Conservation (phyloP, 2,797 vertebrate genomes). For the Malurus leucopterus region DNA sequence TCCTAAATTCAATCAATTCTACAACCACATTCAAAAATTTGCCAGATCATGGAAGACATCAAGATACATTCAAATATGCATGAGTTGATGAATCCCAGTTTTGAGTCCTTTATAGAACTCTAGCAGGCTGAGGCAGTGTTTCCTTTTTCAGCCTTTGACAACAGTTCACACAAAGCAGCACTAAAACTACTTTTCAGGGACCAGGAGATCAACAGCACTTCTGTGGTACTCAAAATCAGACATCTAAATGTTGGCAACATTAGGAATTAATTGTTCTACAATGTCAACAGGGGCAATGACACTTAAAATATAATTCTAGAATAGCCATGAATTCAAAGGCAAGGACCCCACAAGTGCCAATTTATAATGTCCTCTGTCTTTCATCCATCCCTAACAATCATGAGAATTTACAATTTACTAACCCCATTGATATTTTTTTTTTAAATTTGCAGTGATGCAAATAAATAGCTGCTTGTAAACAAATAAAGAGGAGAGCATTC, state of each 20-base stretch:
- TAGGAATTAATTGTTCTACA: neutral
- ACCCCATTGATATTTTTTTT: neutral
- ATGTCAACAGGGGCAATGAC: neutral
- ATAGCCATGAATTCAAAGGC: neutral
- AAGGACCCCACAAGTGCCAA: neutral
- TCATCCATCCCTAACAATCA: neutral
- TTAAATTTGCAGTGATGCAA: neutral
- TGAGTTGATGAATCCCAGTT: neutral
- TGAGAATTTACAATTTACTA: neutral
- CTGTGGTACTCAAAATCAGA: neutral
- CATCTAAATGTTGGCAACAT: neutral
- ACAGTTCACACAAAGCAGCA: neutral
- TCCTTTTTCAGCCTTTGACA: neutral
- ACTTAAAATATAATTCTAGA: neutral
- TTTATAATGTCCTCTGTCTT: neutral
- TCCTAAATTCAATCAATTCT: neutral
- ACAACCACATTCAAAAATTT: neutral
- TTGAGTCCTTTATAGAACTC: neutral
- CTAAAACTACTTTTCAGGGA: neutral
- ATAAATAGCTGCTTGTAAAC: neutral
- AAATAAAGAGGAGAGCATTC: neutral
- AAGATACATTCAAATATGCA: neutral
- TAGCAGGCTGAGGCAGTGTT: neutral
- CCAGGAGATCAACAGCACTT: neutral
- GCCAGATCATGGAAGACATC: neutral